A percentile compares a stretch with the other conserved stretches of the same genome.
Conservation (phyloP, 1,140 invertebrate genomes). For the Drosophila arawakana region DNA sequence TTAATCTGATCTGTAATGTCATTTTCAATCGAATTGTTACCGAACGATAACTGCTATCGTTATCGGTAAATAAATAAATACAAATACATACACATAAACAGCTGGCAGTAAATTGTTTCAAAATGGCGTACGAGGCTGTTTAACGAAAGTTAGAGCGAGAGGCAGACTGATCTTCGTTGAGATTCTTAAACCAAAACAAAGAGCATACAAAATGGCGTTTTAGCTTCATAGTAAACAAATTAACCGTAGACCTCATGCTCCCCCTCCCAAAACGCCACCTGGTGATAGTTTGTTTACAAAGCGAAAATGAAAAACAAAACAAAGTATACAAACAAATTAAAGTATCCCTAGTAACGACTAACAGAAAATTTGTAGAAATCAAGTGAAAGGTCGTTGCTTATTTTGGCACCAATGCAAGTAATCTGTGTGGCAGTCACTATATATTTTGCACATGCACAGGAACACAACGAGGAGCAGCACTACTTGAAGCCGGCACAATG, state of each 20-base stretch:
- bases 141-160: background rate
- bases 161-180: too few species aligned
- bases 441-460: slow-evolving; percentile 36
- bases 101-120: background rate
- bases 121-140: slow-evolving; percentile 3
- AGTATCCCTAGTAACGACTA: slow-evolving; percentile 66
- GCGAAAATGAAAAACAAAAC: slow-evolving; percentile 16
- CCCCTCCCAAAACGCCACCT: background rate
- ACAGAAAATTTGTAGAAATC: slow-evolving; percentile 27
- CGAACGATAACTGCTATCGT: slow-evolving; percentile 53
- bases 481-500: slow-evolving; percentile 39
- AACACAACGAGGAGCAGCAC: slow-evolving; percentile 2
- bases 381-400: slow-evolving; percentile 29
- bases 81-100: slow-evolving; percentile 38
- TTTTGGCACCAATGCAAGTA: slow-evolving; percentile 1
- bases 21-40: slow-evolving; percentile 74
- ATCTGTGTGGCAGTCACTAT: slow-evolving; percentile 4
- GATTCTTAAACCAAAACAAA: too few species aligned
- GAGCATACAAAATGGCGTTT: too few species aligned
- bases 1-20: slow-evolving; percentile 72
- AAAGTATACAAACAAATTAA: slow-evolving; percentile 19
- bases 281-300: slow-evolving; percentile 13
- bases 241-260: too few species aligned
- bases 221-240: too few species aligned
- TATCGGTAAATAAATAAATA: slow-evolving; percentile 37